These are phyloP conservation scores for Eriosoma lanigerum DNA, from an alignment of 1,140 invertebrate species.

Conservation along the genomic window DNA sequence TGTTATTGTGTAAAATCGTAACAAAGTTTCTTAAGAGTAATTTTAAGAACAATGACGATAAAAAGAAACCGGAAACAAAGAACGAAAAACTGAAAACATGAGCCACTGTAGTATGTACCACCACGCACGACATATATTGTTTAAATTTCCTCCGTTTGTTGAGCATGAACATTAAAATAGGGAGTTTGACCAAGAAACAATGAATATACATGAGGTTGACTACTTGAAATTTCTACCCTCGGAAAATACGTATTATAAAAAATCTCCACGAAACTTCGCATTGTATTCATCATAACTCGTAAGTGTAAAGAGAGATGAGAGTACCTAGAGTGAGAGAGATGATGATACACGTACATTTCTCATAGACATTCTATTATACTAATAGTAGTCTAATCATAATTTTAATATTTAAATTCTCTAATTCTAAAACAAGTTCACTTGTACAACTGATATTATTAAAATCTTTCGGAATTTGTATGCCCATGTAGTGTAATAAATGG, in stretches of 20 bases:
- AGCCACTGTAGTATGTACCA: background rate
- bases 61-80: slow-evolving; percentile 8
- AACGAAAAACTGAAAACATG: slow-evolving; percentile 38
- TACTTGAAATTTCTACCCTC: slow-evolving; percentile 33
- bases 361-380: too few species aligned
- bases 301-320: background rate
- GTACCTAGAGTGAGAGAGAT: background rate
- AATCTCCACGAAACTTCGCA: slow-evolving; percentile 8
- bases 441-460: background rate
- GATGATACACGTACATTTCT: background rate
- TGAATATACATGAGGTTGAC: slow-evolving; percentile 34
- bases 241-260: slow-evolving; percentile 23
- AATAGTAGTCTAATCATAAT: slow-evolving; percentile 4
- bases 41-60: slow-evolving; percentile 25
- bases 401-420: background rate
- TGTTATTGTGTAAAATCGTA: slow-evolving; percentile 12
- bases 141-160: slow-evolving; percentile 24
- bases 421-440: background rate
- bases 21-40: slow-evolving; percentile 33
- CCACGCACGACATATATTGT: background rate
- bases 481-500: too few species aligned
- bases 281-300: slow-evolving; percentile 7
- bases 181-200: slow-evolving; percentile 12
- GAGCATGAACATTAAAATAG: slow-evolving; percentile 34
- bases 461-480: too few species aligned